Conservation (phyloP, 2,113 vertebrate species). For the Corvus cornix region DNA sequence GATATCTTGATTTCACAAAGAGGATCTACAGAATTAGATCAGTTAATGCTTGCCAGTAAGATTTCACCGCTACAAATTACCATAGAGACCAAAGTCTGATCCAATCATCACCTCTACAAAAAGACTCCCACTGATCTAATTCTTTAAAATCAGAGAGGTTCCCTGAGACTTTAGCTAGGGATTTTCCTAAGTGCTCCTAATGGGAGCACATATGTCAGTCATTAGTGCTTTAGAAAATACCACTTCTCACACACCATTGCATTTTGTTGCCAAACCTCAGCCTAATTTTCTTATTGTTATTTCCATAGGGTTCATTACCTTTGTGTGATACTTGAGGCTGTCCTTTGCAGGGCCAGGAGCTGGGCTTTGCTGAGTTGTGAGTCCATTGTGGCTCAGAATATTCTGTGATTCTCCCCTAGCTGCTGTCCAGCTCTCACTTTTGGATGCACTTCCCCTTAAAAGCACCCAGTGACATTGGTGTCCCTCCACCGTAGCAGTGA, state of each 20-base stretch:
- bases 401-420: no score
- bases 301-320: not conserved
- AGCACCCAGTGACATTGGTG: not conserved
- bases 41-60: not conserved
- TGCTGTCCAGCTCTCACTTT: not conserved
- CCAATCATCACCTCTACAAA: not conserved
- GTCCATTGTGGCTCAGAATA: not conserved
- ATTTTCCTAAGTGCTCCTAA: not conserved
- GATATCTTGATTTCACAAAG: not conserved
- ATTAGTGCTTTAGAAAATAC: not conserved
- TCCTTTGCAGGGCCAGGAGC: not conserved
- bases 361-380: not conserved
- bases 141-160: not conserved
- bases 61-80: not conserved
- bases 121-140: not conserved
- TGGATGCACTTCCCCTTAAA: no score
- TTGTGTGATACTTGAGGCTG: not conserved
- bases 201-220: not conserved
- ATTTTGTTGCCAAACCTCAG: not conserved
- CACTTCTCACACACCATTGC: not conserved
- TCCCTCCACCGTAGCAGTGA: rapidly evolving
- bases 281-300: not conserved
- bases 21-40: not conserved
- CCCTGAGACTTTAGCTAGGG: not conserved
- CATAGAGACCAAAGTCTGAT: not conserved